phyloP scores from a whole-genome alignment of 2,888 invertebrate genomes.

The Phortica okadai region DNA sequence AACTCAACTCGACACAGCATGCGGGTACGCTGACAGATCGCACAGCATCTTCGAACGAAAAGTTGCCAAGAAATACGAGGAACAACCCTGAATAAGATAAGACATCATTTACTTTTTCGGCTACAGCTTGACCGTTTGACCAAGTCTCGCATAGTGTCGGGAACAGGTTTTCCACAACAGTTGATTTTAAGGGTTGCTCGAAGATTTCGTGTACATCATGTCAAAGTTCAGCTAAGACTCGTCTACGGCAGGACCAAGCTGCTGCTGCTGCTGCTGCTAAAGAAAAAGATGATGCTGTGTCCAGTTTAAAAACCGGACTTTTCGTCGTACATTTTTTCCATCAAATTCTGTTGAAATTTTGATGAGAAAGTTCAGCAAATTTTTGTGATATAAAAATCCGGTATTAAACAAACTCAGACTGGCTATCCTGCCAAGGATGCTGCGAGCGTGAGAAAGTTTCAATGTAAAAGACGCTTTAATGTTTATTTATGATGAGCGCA shows the following conservation, averaged over 20 bases:
- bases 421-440: conserved; percentile 61
- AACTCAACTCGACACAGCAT: conserved; percentile 40
- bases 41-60: conserved; percentile 42
- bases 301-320: conserved; percentile 66
- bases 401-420: conserved; percentile 17
- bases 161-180: conserved; percentile 1
- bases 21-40: conserved; percentile 56
- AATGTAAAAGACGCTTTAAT: conserved; percentile 33
- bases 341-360: conserved; percentile 67
- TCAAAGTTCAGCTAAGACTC: conserved; percentile 58
- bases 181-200: conserved; percentile 15
- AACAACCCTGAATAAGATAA: conserved; percentile 50
- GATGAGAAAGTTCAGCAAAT: conserved; percentile 65
- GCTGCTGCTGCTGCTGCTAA: conserved; percentile 54
- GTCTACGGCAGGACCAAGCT: conserved; percentile 38
- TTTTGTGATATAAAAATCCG: conserved; percentile 59
- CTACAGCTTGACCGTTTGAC: conserved; percentile 18
- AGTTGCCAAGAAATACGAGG: conserved; percentile 3
- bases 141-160: not conserved
- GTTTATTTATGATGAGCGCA: conserved; percentile 52
- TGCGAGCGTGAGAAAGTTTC: conserved; percentile 63
- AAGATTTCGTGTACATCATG: conserved; percentile 54
- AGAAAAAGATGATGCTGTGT: conserved; percentile 42
- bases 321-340: conserved; percentile 48
- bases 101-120: not conserved